phyloP scores from a whole-genome alignment of 2,888 invertebrate species.

The Parthenolecanium corni region DNA sequence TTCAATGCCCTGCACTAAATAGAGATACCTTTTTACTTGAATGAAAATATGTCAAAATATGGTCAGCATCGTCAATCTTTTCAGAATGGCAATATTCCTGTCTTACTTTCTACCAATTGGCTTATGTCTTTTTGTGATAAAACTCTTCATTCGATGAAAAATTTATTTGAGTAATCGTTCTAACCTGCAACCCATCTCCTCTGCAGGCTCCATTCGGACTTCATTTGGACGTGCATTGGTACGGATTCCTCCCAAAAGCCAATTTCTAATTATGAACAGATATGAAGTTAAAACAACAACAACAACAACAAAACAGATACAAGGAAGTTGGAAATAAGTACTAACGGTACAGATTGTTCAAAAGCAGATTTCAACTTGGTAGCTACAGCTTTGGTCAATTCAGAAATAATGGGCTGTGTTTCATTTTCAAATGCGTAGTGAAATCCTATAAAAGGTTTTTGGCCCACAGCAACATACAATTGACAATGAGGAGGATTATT shows the following conservation, averaged over 20 bases:
- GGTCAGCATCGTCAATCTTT: too few relatives aligned
- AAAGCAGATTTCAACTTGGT: slow-evolving; percentile 67
- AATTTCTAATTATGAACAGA: neutral
- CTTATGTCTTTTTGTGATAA: too few relatives aligned
- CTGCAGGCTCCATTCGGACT: slow-evolving; percentile 27
- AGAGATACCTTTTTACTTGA: too few relatives aligned
- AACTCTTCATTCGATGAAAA: too few relatives aligned
- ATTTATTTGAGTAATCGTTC: too few relatives aligned
- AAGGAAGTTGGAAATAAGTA: slow-evolving; percentile 35
- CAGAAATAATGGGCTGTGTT: slow-evolving; percentile 66
- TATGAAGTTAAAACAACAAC: neutral
- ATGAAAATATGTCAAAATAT: too few relatives aligned
- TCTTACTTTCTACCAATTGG: too few relatives aligned
- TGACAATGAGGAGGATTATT: slow-evolving; percentile 34
- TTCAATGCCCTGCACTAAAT: too few relatives aligned
- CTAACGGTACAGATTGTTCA: slow-evolving; percentile 53
- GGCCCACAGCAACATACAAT: slow-evolving; percentile 33
- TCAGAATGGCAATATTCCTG: too few relatives aligned
- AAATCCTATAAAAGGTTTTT: slow-evolving; percentile 72
- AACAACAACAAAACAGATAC: neutral
- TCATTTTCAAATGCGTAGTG: slow-evolving; percentile 84
- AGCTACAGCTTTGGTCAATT: slow-evolving; percentile 86
- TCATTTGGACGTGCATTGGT: slow-evolving; percentile 2
- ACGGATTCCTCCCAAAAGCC: slow-evolving; percentile 22
- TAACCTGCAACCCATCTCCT: slow-evolving; percentile 31